Evolutionary conservation across 2,888 invertebrate genomes (phyloP).

Genomic region (Clunio marinus): DNA sequence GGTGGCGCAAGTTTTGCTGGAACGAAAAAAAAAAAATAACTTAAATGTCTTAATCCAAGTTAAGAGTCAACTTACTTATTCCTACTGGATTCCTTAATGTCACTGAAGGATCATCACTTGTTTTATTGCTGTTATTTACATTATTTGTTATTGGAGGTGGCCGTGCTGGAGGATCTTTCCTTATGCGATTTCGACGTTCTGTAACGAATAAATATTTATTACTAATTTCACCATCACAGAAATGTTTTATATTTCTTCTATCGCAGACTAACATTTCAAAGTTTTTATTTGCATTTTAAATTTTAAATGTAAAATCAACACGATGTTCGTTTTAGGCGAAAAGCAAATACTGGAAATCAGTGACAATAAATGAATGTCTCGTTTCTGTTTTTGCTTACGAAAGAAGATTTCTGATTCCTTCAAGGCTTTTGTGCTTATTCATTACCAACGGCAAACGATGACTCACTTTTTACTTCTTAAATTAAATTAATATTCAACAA

Average conservation of each 20-base stretch:
- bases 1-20: conserved; percentile 43
- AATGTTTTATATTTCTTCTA: not conserved
- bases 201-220: not conserved
- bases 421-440: conserved; percentile 3
- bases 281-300: not conserved
- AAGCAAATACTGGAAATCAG: conserved; percentile 15
- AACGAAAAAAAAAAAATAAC: not conserved
- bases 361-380: not conserved
- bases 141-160: conserved; percentile 31
- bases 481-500: too few relatives aligned
- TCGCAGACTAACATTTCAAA: not conserved
- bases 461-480: too few relatives aligned
- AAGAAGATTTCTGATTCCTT: conserved; percentile 8
- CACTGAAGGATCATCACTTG: not conserved
- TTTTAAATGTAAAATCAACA: not conserved
- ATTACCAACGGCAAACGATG: too few relatives aligned
- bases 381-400: not conserved
- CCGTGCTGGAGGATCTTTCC: conserved; percentile 39
- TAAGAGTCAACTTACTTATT: conserved; percentile 24
- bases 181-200: conserved; percentile 38
- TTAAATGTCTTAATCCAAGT: not conserved
- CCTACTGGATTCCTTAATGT: conserved; percentile 33
- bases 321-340: not conserved
- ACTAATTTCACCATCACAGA: not conserved
- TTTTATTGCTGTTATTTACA: not conserved